A percentile compares a stretch with the other conserved stretches of the same genome.
These are phyloP conservation scores for Drosophila infuscata DNA, from an alignment of 2,888 invertebrate species.

Conservation along the genomic window DNA sequence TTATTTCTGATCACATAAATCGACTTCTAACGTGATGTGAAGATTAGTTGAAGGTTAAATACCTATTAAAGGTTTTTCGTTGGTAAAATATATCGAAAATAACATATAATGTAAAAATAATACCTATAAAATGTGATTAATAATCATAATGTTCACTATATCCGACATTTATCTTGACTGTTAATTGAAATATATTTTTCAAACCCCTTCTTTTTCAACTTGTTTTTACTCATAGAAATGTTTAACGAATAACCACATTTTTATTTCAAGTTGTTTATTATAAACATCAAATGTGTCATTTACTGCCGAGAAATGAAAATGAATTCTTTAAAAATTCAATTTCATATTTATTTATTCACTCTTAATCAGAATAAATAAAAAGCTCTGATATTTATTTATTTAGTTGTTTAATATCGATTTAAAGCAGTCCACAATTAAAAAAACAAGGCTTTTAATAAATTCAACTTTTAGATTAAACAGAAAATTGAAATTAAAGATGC, in stretches of 20 bases:
- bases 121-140: neutral
- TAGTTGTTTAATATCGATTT: neutral
- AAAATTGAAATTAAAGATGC: neutral
- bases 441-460: neutral
- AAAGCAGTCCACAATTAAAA: neutral
- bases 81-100: neutral
- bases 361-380: no score
- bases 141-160: neutral
- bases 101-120: neutral
- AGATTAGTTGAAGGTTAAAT: constrained; percentile 1
- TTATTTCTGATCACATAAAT: constrained; percentile 14
- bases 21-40: constrained; percentile 3
- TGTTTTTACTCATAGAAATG: no score
- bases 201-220: no score
- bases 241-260: no score
- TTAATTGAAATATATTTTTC: neutral
- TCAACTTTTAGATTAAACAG: neutral
- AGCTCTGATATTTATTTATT: neutral
- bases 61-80: neutral
- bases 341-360: no score
- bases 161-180: neutral
- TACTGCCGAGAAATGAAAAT: neutral
- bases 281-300: neutral
- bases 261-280: no score
- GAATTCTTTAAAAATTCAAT: no score